Evolutionary conservation across 1,140 invertebrate genomes (phyloP).

Genomic region (Lysiphlebus fabarum): DNA sequence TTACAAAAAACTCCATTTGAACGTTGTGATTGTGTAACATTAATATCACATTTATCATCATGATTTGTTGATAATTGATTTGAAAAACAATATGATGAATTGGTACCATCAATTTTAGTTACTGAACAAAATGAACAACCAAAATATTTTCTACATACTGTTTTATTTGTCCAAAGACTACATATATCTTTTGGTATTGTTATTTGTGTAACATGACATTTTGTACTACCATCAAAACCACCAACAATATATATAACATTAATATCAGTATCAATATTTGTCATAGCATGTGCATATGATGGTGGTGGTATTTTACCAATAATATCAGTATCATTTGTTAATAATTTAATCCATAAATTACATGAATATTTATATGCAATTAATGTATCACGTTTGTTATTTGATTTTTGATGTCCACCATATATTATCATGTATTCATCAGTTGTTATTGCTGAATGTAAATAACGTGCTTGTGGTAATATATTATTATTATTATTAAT

Average conservation of each 20-base stretch:
- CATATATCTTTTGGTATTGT: conserved; percentile 80
- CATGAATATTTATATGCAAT: conserved; percentile 87
- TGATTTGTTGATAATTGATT: conserved; percentile 47
- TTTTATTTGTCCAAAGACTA: conserved; percentile 71
- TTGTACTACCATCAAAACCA: conserved; percentile 76
- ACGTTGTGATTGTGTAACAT: conserved; percentile 47
- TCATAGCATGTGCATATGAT: conserved; percentile 79
- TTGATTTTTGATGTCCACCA: conserved; percentile 74
- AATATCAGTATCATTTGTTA: conserved; percentile 67
- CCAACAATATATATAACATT: conserved; percentile 79
- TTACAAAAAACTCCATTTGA: conserved; percentile 67
- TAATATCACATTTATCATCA: conserved; percentile 46
- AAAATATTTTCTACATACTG: conserved; percentile 71
- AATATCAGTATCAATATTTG: conserved; percentile 66
- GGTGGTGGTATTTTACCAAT: conserved; percentile 69
- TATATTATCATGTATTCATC: conserved; percentile 88
- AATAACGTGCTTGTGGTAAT: conserved; percentile 71
- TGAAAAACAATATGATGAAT: conserved; percentile 54
- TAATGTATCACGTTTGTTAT: conserved; percentile 69
- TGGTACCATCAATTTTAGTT: conserved; percentile 44
- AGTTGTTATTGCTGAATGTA: conserved; percentile 85
- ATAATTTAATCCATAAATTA: conserved; percentile 80
- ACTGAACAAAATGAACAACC: conserved; percentile 83
- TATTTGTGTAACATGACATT: conserved; percentile 71
- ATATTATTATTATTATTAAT: conserved; percentile 33